Evolutionary conservation across 1,140 invertebrate genomes (phyloP).

Genomic region (Steinernema feltiae): DNA sequence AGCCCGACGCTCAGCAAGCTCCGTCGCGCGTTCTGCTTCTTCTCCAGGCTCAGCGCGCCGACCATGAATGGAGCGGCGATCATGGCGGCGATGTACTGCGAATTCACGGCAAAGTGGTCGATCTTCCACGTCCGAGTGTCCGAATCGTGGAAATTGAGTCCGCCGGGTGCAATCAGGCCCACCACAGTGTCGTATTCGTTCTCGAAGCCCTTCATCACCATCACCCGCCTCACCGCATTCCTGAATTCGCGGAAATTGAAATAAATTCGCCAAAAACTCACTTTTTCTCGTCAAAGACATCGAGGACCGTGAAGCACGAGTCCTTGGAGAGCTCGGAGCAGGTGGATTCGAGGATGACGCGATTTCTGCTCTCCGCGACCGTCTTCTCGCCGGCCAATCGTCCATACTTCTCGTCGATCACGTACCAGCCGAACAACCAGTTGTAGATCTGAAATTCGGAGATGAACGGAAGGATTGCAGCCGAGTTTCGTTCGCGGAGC

Average conservation of each 20-base stretch:
- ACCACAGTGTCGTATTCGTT: slow-evolving; percentile 18
- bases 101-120: neutral
- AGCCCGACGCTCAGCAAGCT: slow-evolving; percentile 13
- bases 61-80: slow-evolving; percentile 17
- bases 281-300: neutral
- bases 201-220: neutral
- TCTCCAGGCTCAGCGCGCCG: neutral
- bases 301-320: neutral
- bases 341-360: neutral
- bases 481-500: no score
- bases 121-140: slow-evolving; percentile 25
- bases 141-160: slow-evolving; percentile 6
- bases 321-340: neutral
- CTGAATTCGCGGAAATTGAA: neutral
- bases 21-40: no score
- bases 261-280: neutral
- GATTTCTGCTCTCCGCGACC: neutral
- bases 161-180: neutral
- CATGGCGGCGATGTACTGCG: slow-evolving; percentile 22
- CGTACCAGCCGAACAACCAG: neutral
- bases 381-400: neutral
- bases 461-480: no score
- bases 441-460: neutral
- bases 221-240: neutral
- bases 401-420: neutral